Base-by-base conservation (phyloP, 2,888 invertebrate species). In the Leuctra nigra region DNA sequence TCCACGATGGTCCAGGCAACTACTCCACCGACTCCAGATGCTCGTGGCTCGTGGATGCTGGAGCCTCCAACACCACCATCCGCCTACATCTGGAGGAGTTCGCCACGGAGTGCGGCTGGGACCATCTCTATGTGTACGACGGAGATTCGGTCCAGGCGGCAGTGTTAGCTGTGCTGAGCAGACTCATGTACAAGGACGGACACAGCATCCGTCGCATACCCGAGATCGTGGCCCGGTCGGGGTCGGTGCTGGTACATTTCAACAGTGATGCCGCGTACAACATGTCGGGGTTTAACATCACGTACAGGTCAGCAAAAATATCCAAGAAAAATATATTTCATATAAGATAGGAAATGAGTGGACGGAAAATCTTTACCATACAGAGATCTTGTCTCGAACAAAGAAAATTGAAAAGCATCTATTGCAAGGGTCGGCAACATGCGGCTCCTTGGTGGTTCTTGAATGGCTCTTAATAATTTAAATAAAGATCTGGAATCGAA, bases 21-120 rank as follows among this genome's bases (percentile, higher is more conserved):
- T 96, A 98, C 75, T 88, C 93, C 61, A 84, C 89, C 62, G 89
- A 94, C 72, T 87, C 91, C 50, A 91, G 92, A 72, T 98, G 98
- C 72, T 91, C 94, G 61, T 98, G 98, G 98, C 75, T 98, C 64
- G 85, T 96, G 64, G 87, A 88, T 72, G 81, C 86, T 11, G 68
- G 70, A 60, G 66, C 62, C 14, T 68, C 72, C 14, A 75, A 75
- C 65, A 69, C 73, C 44, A 78, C 83, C 22, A 83, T 98, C 64
- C 83, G 91, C 14, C 81, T 99, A 64, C 84, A 91, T 69, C 78
- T 98, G 63, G 88, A 94, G 71, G 90, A 91, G 73, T 99, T 99
- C 74, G 92, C 94, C 22, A 99, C 98, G 0, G 99, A 99, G 78
- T 99, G 98, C 73, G 94, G 95, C 48, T 99, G 98, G 98, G 99